Evolutionary conservation across 2,797 vertebrate genomes (phyloP).

Genomic region (Cyclopterus lumpus): DNA sequence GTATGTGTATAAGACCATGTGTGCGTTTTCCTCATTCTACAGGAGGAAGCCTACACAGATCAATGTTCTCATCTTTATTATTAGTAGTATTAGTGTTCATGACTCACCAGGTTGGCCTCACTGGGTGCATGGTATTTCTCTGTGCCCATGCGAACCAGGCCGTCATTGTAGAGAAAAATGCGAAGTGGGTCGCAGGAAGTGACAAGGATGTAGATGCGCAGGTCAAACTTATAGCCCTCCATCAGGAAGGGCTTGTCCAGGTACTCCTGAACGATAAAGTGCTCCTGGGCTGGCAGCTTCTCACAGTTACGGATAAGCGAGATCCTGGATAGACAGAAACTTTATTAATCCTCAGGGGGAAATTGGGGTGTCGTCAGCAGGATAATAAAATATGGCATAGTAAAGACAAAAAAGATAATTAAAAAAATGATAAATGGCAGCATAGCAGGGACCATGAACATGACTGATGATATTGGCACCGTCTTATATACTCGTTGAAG

Average conservation of each 20-base stretch:
- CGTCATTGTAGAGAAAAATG: slow-evolving; percentile 97
- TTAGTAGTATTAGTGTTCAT: not conserved
- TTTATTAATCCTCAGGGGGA: slow-evolving; percentile 78
- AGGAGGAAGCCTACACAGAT: not conserved
- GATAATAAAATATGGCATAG: slow-evolving; percentile 73
- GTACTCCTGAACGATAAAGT: slow-evolving; percentile 98
- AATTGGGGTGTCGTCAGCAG: slow-evolving; percentile 66
- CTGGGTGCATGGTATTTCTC: slow-evolving; percentile 96
- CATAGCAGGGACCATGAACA: slow-evolving; percentile 63
- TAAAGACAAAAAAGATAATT: slow-evolving; percentile 79
- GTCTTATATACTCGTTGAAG: slow-evolving; percentile 55
- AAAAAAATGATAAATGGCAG: slow-evolving; percentile 77
- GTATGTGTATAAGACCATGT: slow-evolving; percentile 1
- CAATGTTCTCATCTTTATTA: not conserved
- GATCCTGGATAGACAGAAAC: slow-evolving; percentile 88
- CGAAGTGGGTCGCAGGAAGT: slow-evolving; percentile 97
- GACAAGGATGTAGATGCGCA: slow-evolving; percentile 96
- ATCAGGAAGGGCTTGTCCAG: slow-evolving; percentile 98
- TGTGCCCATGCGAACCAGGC: slow-evolving; percentile 97
- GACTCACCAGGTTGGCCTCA: slow-evolving; percentile 96
- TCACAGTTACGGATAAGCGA: slow-evolving; percentile 97
- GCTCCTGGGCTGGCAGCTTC: slow-evolving; percentile 96
- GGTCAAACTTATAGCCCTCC: slow-evolving; percentile 99
- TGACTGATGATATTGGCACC: slow-evolving; percentile 71
- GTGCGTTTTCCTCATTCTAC: not conserved